Evolutionary conservation across 2,113 vertebrate species (phyloP), one percentile per base, ranked within the genome.

Genomic region (Ascaphus truei): DNA sequence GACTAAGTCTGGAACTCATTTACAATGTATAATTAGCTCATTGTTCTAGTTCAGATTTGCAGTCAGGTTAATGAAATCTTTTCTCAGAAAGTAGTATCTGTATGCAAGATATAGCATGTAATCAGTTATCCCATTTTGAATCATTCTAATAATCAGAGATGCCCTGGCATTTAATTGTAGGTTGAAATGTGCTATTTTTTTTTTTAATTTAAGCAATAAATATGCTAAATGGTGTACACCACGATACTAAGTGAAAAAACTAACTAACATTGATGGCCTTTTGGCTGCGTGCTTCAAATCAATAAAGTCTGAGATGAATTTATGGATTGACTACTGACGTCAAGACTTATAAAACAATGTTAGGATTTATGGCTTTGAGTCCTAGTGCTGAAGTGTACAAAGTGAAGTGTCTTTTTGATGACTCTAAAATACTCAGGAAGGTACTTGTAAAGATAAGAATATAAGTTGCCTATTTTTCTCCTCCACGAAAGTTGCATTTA

Each of bases 271-370:
- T 56, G 64, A 57, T 47, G 52, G 64, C 64, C 27, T 47, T 16
- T 50, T 51, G 66, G 66, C 66, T 36, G 45, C 25, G 4, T 34
- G 22, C 10, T 60, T 48, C 31, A 31, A 68, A 68, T 68, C 66
- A 68, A 68, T 68, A 68, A 50, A n/a, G 30, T 26, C 23, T 50
- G 23, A 37, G 41, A 59, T 59, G 55, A 50, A 25, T 55, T 27
- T 66, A 51, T 66, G 22, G 63, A 66, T 59, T 59, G 43, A 68
- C 33, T 59, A 20, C 33, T 59, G 55, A 68, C 66, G 55, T 68
- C 41, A 68, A 59, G 53, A 22, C 39, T 34, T 48, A 26, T 12
- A 58, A 57, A 34, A 33, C 15, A 30, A 23, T 7, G 7, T 26
- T 43, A 27, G 45, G 55, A 66, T 66, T 55, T 13, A 66, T 55